Evolutionary conservation across 35 echinoderm and acorn worm species (phyloP), one percentile per base, ranked within the genome.

Genomic region (Apostichopus californicus): DNA sequence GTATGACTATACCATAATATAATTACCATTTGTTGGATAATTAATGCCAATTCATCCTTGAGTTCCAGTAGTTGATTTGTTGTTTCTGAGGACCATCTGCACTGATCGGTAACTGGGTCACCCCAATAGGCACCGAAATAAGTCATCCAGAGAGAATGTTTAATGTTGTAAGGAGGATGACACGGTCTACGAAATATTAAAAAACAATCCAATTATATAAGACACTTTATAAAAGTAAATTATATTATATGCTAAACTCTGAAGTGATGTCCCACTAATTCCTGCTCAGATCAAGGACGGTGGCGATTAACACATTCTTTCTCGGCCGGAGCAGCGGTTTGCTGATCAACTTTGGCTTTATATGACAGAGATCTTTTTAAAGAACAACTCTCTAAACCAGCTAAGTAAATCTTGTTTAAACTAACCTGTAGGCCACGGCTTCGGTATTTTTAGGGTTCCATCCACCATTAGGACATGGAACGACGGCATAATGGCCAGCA

Each of bases 401-500:
- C 34, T 46, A 3, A 46, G 34, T 46, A 46, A 46, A 46, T 4
- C 3, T 46, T 46, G 34, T 80, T 22, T 25, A 87, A 9, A 13
- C 56, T 64, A 9, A 87, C 78, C 90, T 92, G 60, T 92, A 92
- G 12, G 90, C 90, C 55, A 70, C 24, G 28, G 55, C 55, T 3
- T 28, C 25, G 34, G 34, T 46, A 46, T 46, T 46, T 46, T 46
- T 3, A 11, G 78, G 25, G 23, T 81, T 57, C 93, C 96, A 94
- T 0, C 79, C 93, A 14, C 96, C 94, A 77, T 97, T 95, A 5
- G 96, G 96, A 91, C 96, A 97, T 3, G 87, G 80, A 3, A 93
- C 23, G 56, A 56, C 81, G 6, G 93, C 96, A 61, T 97, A 97
- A 9, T 94, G 80, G 15, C 96, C 96, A 9, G 96, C 96, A 59